These are phyloP conservation scores for Macrosteles quadrilineatus DNA, from an alignment of 1,140 invertebrate genomes.

Conservation along the genomic window DNA sequence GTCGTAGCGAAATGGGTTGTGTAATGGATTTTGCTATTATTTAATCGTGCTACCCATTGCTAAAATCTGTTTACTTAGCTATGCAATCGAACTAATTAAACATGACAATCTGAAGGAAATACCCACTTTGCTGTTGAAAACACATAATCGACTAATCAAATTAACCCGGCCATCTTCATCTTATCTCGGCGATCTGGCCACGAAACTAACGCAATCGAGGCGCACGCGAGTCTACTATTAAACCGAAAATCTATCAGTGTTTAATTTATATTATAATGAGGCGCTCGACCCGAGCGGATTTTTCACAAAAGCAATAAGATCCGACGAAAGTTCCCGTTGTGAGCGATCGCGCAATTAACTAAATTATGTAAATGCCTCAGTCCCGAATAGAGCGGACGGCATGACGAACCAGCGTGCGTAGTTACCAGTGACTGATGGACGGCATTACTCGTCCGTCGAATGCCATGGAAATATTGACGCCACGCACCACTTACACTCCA, in stretches of 20 bases:
- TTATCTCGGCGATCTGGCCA: too few relatives aligned
- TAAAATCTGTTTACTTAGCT: too few relatives aligned
- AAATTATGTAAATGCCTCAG: slow-evolving; percentile 12
- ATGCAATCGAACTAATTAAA: too few relatives aligned
- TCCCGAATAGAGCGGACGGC: background rate
- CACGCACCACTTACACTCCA: slow-evolving; percentile 1
- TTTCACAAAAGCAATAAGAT: slow-evolving; percentile 12
- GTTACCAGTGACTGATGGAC: background rate
- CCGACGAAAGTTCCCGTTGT: background rate
- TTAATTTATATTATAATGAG: slow-evolving; percentile 17
- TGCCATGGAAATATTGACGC: background rate
- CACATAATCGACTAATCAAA: too few relatives aligned
- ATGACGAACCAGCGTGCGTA: background rate
- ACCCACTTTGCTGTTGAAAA: too few relatives aligned
- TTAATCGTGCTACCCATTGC: too few relatives aligned
- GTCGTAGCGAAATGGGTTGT: too few relatives aligned
- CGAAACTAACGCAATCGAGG: too few relatives aligned
- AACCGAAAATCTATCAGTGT: background rate
- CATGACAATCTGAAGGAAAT: too few relatives aligned
- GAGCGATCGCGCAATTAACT: slow-evolving; percentile 7
- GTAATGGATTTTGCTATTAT: too few relatives aligned
- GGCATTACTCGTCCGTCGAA: background rate
- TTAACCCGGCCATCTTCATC: too few relatives aligned
- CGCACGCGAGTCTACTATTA: background rate
- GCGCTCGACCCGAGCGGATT: background rate